Percentiles rank a stretch among this genome's conserved stretches.
Evolutionary conservation across 2,113 vertebrate genomes (phyloP).

Genomic region (Spilogale gracilis): DNA sequence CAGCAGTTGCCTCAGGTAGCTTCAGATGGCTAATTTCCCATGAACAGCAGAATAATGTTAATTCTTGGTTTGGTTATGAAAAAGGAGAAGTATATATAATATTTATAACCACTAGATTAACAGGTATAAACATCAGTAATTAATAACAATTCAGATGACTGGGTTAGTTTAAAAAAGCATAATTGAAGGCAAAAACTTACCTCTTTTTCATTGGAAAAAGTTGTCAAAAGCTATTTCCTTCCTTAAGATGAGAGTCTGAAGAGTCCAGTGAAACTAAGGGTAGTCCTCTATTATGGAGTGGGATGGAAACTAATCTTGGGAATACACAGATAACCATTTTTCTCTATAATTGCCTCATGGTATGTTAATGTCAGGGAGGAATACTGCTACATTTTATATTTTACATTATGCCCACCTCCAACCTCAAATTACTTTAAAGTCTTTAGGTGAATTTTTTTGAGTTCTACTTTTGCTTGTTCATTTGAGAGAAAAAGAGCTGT

Average conservation of each 20-base stretch:
- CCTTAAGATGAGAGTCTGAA: background rate
- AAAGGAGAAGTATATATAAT: background rate
- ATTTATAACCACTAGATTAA: slow-evolving; percentile 7
- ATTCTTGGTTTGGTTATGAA: background rate
- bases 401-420: background rate
- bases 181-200: background rate
- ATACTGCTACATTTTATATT: background rate
- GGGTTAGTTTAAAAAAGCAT: background rate
- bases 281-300: rapidly evolving
- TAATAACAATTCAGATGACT: background rate
- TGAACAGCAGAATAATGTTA: background rate
- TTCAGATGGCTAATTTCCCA: background rate
- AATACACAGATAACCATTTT: rapidly evolving
- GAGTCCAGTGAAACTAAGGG: background rate
- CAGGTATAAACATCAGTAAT: background rate
- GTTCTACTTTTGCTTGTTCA: background rate
- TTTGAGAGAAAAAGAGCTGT: background rate
- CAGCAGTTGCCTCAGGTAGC: background rate
- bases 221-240: background rate
- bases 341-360: background rate
- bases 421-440: slow-evolving; percentile 7
- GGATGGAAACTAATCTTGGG: no score
- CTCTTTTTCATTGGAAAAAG: background rate
- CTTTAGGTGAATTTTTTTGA: background rate
- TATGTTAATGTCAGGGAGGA: background rate